Base-by-base conservation (phyloP, 1,140 invertebrate species). In the Plectrocnemia conspersa region DNA sequence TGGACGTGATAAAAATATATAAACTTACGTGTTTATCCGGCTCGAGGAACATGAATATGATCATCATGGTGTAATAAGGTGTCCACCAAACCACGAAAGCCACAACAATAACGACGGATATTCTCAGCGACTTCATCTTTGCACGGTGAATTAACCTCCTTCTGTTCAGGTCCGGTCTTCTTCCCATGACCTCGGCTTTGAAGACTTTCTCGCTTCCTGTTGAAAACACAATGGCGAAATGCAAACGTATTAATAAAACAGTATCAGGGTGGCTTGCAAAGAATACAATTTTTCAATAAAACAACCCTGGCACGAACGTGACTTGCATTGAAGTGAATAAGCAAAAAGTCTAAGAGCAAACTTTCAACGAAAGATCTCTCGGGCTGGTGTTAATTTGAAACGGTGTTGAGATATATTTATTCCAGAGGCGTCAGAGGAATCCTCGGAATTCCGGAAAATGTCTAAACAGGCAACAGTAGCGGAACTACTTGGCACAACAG, bases 51-150 rank as follows among this genome's bases (percentile, higher is more conserved):
- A 88, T 83, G 61, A 86, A 85, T 54, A 89, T 82, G 35, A 91
- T 81, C 81, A 90, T 89, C 84, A 86, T 83, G 11, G 88, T 80
- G 66, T 96, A 93, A 69, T 95, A 97, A 0, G 93, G 93, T 0
- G 91, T 93, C 93, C 93, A 97, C 77, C 93, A 95, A 11, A 94
- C 72, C 2, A 94, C 79, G 69, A 96, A 97, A 1, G 90, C 86
- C 35, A 82, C 75, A 13, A 91, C 87, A 24, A 92, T 93, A 2
- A 90, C 84, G 1, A 91, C 77, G 0, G 88, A 90, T 68, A 93
- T 89, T 25, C 83, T 74, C 21, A 91, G 69, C 1, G 87, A 88
- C 65, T 91, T 91, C 72, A 83, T 82, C 69, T 91, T 91, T 16
- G 89, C 89, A 54, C 84, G 80, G 56, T 87, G 80, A 62, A 92